phyloP scores from a whole-genome alignment of 2,888 invertebrate species.

The Trypoxylon attenuatum region DNA sequence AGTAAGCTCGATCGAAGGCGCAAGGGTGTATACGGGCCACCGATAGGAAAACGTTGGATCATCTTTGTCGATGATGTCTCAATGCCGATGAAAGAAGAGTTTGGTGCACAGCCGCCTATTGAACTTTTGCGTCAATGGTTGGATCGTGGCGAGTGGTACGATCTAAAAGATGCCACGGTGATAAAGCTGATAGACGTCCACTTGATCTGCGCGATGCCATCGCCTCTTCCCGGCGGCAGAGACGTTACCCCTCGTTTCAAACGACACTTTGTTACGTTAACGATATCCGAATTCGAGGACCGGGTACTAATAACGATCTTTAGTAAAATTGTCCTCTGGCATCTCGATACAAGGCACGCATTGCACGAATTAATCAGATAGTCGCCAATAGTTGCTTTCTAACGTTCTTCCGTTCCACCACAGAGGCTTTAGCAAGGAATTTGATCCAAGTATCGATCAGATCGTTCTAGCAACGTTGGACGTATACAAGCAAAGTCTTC shows the following conservation, averaged over 20 bases:
- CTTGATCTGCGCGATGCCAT: conserved; percentile 88
- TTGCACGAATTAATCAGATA: no score
- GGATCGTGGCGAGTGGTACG: conserved; percentile 94
- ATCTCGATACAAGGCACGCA: conserved; percentile 91
- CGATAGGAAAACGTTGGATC: conserved; percentile 90
- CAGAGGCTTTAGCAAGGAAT: conserved; percentile 92
- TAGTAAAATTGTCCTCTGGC: conserved; percentile 94
- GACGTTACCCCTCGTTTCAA: conserved; percentile 90
- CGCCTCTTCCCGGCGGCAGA: conserved; percentile 87
- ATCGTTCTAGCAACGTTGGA: conserved; percentile 90
- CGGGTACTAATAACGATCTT: conserved; percentile 89
- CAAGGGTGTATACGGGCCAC: conserved; percentile 95
- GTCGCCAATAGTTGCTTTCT: neutral
- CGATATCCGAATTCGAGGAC: conserved; percentile 93
- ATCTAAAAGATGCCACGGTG: conserved; percentile 86
- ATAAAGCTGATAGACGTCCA: conserved; percentile 88
- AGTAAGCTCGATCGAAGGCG: conserved; percentile 93
- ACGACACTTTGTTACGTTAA: conserved; percentile 89
- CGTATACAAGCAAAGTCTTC: conserved; percentile 88
- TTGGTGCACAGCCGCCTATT: conserved; percentile 96
- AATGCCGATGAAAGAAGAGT: conserved; percentile 92
- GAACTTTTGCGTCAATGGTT: conserved; percentile 93
- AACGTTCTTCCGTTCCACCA: neutral
- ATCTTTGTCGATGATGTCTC: conserved; percentile 98
- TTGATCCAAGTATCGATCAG: conserved; percentile 93